Evolutionary conservation across 2,113 vertebrate species (phyloP).

Genomic region (Brachirus orientalis): DNA sequence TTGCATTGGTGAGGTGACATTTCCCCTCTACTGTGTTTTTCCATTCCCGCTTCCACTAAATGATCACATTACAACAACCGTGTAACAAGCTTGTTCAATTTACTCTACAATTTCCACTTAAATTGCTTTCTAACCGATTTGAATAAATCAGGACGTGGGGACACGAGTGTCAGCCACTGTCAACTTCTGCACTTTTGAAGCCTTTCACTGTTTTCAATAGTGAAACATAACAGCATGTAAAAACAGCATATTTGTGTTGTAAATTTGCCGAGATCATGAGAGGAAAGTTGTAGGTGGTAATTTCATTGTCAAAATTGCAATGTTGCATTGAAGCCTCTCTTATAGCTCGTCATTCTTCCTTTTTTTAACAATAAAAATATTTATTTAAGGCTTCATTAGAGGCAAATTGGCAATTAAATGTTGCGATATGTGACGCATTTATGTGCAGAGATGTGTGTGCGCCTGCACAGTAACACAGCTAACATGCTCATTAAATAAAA

Average conservation of each 20-base stretch:
- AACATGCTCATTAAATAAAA: slow-evolving; percentile 71
- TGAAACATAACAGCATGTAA: background rate
- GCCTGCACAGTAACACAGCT: slow-evolving; percentile 24
- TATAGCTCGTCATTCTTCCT: background rate
- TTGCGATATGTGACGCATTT: slow-evolving; percentile 47
- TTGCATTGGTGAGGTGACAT: slow-evolving; percentile 40
- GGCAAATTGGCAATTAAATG: slow-evolving; percentile 42
- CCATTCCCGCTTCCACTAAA: slow-evolving; percentile 35
- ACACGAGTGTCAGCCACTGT: background rate
- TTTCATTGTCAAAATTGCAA: background rate
- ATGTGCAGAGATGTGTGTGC: slow-evolving; percentile 44
- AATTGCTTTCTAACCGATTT: slow-evolving; percentile 28
- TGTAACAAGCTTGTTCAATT: slow-evolving; percentile 59
- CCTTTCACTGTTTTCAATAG: background rate
- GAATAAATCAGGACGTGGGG: slow-evolving; percentile 12
- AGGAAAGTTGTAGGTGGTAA: background rate
- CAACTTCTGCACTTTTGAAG: background rate
- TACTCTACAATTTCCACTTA: slow-evolving; percentile 49
- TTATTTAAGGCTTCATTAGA: slow-evolving; percentile 37
- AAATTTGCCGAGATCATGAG: too few species aligned
- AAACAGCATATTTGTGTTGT: background rate
- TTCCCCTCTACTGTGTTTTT: slow-evolving; percentile 47
- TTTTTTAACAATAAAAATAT: slow-evolving; percentile 5
- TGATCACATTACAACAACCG: slow-evolving; percentile 45
- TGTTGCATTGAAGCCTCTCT: background rate